Base-by-base conservation (phyloP, 1,140 invertebrate genomes). In the Nasonia longicornis region DNA sequence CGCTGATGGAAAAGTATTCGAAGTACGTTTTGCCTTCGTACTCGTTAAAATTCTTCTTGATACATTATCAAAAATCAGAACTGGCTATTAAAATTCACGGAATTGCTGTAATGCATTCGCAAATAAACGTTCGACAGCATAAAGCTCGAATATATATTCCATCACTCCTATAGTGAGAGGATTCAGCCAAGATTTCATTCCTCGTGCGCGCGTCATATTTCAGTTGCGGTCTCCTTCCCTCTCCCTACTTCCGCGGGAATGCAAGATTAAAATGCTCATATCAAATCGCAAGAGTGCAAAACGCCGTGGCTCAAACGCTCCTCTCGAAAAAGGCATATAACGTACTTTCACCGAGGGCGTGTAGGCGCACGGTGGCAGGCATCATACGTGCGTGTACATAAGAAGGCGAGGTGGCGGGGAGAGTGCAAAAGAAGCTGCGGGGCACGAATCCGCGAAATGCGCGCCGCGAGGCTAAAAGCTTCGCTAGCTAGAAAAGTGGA, bases 251-350 rank as follows among this genome's bases (percentile, higher is more conserved):
- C 16, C 6, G 14, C 16, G 35, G 22, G 67, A 72, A 73, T 48
- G 70, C 12, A 29, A 76, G 73, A 76, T 76, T 81, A 76, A 81
- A 81, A 74, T 48, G 35, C 22, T 7, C 38, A 29, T 64, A 74
- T 72, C 4, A 73, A 73, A 79, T 31, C 72, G 35, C 63, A 14
- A 29, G 70, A 78, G 16, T 35, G 77, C 31, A 78, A 78, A 31
- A 48, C 2, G 38, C 22, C 20, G 38, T 26, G 1, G 2, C n/a
- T 35, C n/a, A 20, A n/a, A 58, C 20, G 52, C 52, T 20, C 16
- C 16, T n/a, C 3, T n/a, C 3, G 20, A 58, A 58, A 58, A 58
- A 58, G 52, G 26, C 26, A 26, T 20, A 58, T 6, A 58, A 58
- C 16, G 20, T 58, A 8, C 52, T 58, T n/a, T 58, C 20, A 58